These are phyloP conservation scores for Brachionus koreanus DNA, from an alignment of 1,140 invertebrate genomes.

Conservation along the genomic window DNA sequence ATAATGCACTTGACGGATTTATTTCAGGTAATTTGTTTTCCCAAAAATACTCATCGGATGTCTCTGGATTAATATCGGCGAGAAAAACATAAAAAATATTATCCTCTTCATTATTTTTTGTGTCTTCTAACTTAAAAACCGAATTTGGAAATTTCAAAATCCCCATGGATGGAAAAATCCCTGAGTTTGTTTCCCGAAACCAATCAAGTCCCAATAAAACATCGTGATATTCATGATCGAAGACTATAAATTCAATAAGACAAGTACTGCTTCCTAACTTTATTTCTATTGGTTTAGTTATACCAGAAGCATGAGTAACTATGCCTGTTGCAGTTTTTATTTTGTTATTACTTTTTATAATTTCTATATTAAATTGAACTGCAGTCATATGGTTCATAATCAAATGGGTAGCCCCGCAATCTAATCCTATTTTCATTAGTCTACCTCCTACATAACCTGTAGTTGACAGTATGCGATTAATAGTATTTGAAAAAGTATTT, in stretches of 20 bases:
- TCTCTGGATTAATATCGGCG: too few species aligned
- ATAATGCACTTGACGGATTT: too few species aligned
- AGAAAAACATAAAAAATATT: too few species aligned
- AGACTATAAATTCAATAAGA: neutral
- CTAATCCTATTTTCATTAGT: neutral
- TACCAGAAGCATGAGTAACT: neutral
- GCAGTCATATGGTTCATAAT: neutral
- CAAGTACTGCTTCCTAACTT: neutral
- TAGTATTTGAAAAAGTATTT: too few species aligned
- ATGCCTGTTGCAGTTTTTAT: neutral
- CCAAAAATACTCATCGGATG: too few species aligned
- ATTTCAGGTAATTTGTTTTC: too few species aligned
- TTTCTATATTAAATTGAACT: neutral
- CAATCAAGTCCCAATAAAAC: neutral
- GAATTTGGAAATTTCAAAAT: too few species aligned
- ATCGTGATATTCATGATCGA: neutral
- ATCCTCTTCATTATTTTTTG: too few species aligned
- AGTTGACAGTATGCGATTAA: too few species aligned
- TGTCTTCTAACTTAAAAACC: too few species aligned
- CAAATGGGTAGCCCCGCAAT: neutral
- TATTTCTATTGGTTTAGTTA: neutral
- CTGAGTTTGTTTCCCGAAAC: neutral
- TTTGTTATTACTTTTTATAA: neutral
- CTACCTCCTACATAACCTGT: neutral
- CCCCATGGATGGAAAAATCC: neutral